Conservation (phyloP, 2,113 vertebrate genomes). For the Centropus bengalensis region DNA sequence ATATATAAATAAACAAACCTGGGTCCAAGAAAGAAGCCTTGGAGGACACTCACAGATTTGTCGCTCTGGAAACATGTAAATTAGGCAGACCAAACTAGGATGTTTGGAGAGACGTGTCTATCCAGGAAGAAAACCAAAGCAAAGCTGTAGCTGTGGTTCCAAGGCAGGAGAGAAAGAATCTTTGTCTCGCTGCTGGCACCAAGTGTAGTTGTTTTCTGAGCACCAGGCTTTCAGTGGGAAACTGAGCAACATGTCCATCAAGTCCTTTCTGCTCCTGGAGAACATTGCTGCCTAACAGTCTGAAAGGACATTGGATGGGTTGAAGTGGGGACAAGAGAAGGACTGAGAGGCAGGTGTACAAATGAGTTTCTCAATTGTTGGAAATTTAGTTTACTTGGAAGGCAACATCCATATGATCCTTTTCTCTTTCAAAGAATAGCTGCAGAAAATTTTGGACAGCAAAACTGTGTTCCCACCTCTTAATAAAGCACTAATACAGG, state of each 20-base stretch:
- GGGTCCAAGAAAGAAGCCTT: neutral
- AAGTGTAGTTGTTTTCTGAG: neutral
- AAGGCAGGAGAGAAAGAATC: neutral
- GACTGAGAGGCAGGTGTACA: neutral
- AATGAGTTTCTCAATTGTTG: neutral
- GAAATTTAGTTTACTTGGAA: neutral
- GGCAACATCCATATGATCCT: neutral
- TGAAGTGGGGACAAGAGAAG: neutral
- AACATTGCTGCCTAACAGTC: neutral
- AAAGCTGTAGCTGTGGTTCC: neutral
- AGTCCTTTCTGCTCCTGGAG: neutral
- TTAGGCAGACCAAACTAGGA: neutral
- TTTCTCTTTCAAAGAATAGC: neutral
- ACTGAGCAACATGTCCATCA: fast-evolving
- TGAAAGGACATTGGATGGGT: neutral
- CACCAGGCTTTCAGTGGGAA: neutral
- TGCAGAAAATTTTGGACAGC: neutral
- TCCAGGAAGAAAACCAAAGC: neutral
- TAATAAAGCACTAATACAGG: neutral
- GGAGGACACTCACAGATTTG: neutral
- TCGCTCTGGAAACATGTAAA: neutral
- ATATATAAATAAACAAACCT: neutral
- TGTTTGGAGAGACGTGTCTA: neutral
- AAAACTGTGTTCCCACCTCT: neutral
- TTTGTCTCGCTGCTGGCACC: neutral